Conservation (phyloP, 2,113 vertebrate species). For the Chaetodon auriga region DNA sequence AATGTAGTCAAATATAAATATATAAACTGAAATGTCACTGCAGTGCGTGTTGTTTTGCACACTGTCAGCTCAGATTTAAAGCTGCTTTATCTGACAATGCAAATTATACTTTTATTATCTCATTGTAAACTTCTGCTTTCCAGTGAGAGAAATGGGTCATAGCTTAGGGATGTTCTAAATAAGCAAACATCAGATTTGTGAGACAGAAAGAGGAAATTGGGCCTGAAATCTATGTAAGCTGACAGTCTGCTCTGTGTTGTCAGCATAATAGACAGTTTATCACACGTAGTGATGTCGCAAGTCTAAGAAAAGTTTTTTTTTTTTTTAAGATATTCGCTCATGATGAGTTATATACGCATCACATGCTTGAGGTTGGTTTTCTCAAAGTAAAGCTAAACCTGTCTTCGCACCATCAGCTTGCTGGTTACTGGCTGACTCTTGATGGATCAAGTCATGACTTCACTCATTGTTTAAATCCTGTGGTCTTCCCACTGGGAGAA, state of each 20-base stretch:
- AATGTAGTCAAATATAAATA: slow-evolving; percentile 5
- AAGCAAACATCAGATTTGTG: slow-evolving; percentile 51
- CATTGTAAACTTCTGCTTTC: slow-evolving; percentile 39
- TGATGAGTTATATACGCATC: neutral
- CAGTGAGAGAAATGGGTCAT: slow-evolving; percentile 42
- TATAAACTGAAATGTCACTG: slow-evolving; percentile 1
- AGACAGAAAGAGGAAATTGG: slow-evolving; percentile 50
- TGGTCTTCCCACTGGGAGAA: slow-evolving; percentile 38
- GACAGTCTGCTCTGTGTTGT: slow-evolving; percentile 45
- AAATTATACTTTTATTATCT: slow-evolving; percentile 40
- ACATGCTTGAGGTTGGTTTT: neutral
- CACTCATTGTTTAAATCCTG: slow-evolving; percentile 32
- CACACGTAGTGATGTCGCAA: slow-evolving; percentile 9
- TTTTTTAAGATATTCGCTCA: neutral
- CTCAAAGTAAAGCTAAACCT: slow-evolving; percentile 39
- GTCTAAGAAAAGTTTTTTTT: neutral
- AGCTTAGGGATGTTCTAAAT: slow-evolving; percentile 46
- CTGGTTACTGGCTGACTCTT: slow-evolving; percentile 14
- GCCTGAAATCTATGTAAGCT: slow-evolving; percentile 30
- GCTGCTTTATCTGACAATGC: slow-evolving; percentile 20
- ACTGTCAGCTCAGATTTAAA: slow-evolving; percentile 29
- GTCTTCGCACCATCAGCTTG: slow-evolving; percentile 38
- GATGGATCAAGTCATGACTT: slow-evolving; percentile 28
- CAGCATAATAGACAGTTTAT: slow-evolving; percentile 36
- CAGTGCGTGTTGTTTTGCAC: slow-evolving; percentile 5